These are phyloP conservation scores for Notarius quadriscutis DNA, from an alignment of 2,113 vertebrate genomes.

Conservation along the genomic window DNA sequence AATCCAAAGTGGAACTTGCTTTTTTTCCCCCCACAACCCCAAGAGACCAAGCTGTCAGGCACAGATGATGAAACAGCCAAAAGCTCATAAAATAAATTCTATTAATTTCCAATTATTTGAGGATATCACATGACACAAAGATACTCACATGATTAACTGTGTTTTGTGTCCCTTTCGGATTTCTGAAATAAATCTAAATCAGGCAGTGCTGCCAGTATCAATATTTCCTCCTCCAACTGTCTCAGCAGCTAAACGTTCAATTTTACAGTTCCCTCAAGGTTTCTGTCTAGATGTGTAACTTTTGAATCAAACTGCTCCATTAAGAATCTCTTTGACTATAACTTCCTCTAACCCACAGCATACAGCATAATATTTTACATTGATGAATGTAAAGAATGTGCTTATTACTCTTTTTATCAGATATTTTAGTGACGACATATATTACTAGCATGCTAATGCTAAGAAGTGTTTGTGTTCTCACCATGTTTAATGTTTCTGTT, in stretches of 20 bases:
- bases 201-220: constrained; percentile 41
- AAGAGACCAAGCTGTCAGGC: constrained; percentile 24
- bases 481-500: not conserved
- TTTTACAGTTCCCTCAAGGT: constrained; percentile 20
- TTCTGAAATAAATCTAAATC: constrained; percentile 46
- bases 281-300: constrained; percentile 11
- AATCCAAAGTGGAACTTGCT: not conserved
- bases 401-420: not conserved
- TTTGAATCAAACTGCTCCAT: constrained; percentile 2
- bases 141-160: constrained; percentile 48
- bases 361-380: not conserved
- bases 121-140: constrained; percentile 39
- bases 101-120: constrained; percentile 38
- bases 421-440: too few species aligned
- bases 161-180: constrained; percentile 39
- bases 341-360: not conserved
- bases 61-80: constrained; percentile 31
- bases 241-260: constrained; percentile 9
- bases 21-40: not conserved
- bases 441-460: not conserved
- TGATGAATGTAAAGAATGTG: not conserved
- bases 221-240: constrained; percentile 25
- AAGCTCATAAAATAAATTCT: constrained; percentile 33
- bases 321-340: not conserved
- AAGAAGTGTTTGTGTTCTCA: not conserved